Evolutionary conservation across 2,888 invertebrate genomes (phyloP), one percentile per base, ranked within the genome.

Genomic region (Dendrolimus houi): DNA sequence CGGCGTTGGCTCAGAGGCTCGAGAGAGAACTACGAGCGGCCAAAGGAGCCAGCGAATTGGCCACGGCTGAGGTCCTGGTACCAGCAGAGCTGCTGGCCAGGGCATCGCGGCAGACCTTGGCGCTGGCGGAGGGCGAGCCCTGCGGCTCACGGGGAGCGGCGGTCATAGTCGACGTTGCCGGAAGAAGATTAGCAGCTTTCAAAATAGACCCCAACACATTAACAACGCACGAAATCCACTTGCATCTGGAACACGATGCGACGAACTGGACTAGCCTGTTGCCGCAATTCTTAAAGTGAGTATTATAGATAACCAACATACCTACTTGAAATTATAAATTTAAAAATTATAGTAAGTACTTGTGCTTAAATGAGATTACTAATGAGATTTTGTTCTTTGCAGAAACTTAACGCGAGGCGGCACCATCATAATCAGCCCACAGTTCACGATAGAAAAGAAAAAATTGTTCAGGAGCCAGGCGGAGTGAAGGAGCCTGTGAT

Each of bases 231-330:
- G 97, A 98, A 87, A 92, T 98, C 71, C 96, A 95, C 86, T 92
- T 98, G 66, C 97, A 96, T 56, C 92, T 98, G 68, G 96, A 96
- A 82, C 97, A 97, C 81, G 96, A 96, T 77, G 93, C 94, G 61
- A 94, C 95, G 71, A 95, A 96, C 77, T 97, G 97, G 97, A 95
- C 95, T 69, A 94, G 95, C 71, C 92, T 95, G 79, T 91, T 97
- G 86, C 96, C 96, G 83, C 96, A 97, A 85, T 96, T 97, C 87
- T 92, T 97, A 86, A 96, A 96, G 96, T 96, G 87, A 95, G 96
- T 94, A 65, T 65, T 59, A 13, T 47, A 41, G 29, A 29, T 29
- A 29, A 6, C 3, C 0, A 6, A 29, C 3, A 29, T 29, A 29
- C n/a, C n/a, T n/a, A n/a, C 29, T 29, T 6, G 29, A 29, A 29